Conservation (phyloP, 2,113 vertebrate genomes). For the Petrocephalus zakoni region DNA sequence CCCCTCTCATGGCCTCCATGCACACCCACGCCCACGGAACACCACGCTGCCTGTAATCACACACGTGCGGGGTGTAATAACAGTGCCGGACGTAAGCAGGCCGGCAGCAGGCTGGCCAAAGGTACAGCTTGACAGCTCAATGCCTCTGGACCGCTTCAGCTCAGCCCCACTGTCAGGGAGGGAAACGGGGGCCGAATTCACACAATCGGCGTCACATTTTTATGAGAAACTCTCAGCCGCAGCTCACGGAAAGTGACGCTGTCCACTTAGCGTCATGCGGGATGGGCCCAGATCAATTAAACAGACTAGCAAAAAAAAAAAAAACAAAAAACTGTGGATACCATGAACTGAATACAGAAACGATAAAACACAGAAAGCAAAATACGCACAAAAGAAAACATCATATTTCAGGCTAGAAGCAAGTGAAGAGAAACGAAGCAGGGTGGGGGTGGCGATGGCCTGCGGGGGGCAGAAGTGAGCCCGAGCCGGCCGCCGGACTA, state of each 20-base stretch:
- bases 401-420: neutral
- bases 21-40: neutral
- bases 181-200: neutral
- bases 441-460: constrained; percentile 16
- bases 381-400: neutral
- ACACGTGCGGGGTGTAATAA: constrained; percentile 64
- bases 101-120: constrained; percentile 56
- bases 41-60: constrained; percentile 47
- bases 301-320: neutral
- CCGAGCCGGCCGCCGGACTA: constrained; percentile 66
- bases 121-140: constrained; percentile 61
- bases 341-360: neutral
- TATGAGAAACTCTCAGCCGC: neutral
- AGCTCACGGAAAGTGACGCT: neutral
- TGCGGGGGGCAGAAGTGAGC: constrained; percentile 49
- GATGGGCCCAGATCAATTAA: neutral
- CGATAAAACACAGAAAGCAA: neutral
- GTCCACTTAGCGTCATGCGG: neutral
- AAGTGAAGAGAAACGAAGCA: neutral
- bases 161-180: constrained; percentile 35
- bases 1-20: neutral
- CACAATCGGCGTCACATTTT: neutral
- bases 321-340: neutral
- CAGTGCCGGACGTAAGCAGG: constrained; percentile 59
- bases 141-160: constrained; percentile 53